A percentile compares a stretch with the other conserved stretches of the same genome.
phyloP scores from a whole-genome alignment of 1,140 invertebrate genomes.

The Neoseiulus cucumeris region DNA sequence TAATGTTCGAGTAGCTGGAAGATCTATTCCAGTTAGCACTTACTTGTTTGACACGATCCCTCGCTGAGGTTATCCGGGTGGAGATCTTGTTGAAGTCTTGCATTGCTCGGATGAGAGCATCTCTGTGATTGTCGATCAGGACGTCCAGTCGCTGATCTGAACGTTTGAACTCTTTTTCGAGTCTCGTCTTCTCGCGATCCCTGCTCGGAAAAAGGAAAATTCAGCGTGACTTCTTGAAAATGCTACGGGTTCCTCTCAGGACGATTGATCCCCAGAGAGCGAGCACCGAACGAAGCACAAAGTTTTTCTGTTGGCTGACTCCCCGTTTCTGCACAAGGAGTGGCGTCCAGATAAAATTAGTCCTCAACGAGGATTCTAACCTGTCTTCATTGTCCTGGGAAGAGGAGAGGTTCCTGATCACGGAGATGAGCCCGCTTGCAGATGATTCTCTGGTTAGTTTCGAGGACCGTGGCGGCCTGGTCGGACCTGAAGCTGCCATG shows the following conservation, averaged over 20 bases:
- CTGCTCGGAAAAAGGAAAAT: conserved; percentile 46
- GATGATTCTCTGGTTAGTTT: not conserved
- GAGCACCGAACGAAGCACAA: too few relatives aligned
- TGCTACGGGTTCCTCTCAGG: too few relatives aligned
- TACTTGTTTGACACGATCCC: conserved; percentile 4
- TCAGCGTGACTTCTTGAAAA: too few relatives aligned
- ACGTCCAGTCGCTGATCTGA: conserved; percentile 72
- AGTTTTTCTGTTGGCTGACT: too few relatives aligned
- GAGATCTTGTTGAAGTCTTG: conserved; percentile 62
- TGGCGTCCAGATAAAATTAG: too few relatives aligned
- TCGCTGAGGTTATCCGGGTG: conserved; percentile 39
- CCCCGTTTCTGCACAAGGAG: too few relatives aligned
- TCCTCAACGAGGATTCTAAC: too few relatives aligned
- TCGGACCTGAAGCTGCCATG: not conserved
- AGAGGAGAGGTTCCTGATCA: not conserved
- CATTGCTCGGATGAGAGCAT: conserved; percentile 69
- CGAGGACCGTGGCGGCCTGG: not conserved
- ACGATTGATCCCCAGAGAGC: too few relatives aligned
- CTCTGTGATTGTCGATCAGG: conserved; percentile 62
- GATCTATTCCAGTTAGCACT: too few relatives aligned
- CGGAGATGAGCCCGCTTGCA: not conserved
- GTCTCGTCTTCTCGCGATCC: conserved; percentile 73
- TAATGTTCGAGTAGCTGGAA: too few relatives aligned
- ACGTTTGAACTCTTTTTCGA: conserved; percentile 76
- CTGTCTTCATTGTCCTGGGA: conserved; percentile 7